Evolutionary conservation across 1,140 invertebrate species (phyloP).

Genomic region (Galendromus occidentalis): DNA sequence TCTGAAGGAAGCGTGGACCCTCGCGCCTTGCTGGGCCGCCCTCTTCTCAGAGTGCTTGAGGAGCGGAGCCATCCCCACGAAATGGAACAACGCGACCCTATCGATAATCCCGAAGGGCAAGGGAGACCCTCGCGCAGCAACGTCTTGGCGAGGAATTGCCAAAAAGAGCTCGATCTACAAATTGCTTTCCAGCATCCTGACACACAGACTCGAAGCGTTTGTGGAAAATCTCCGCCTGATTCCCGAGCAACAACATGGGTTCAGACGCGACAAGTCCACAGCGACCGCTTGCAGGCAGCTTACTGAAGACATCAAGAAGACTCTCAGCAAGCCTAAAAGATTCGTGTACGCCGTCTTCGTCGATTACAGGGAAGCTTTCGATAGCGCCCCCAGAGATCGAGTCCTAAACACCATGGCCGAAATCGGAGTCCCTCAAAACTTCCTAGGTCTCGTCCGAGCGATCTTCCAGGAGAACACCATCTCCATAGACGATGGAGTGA

Average conservation of each 20-base stretch:
- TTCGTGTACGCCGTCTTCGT: neutral
- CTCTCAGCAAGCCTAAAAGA: neutral
- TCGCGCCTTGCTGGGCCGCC: neutral
- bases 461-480: too few relatives aligned
- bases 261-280: neutral
- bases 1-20: neutral
- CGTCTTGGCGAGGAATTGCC: neutral
- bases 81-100: neutral
- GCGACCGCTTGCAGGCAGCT: neutral
- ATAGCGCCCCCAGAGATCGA: neutral
- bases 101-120: neutral
- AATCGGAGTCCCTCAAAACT: too few relatives aligned
- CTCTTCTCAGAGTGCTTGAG: neutral
- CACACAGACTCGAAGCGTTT: neutral
- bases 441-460: too few relatives aligned
- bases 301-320: neutral
- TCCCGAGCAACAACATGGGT: neutral
- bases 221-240: neutral
- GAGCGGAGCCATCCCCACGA: neutral
- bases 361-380: neutral
- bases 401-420: neutral
- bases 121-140: neutral
- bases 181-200: neutral
- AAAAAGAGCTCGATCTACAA: neutral
- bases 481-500: too few relatives aligned